These are phyloP conservation scores for Corythoichthys haematopterus DNA, from an alignment of 2,113 vertebrate genomes.

Conservation along the genomic window DNA sequence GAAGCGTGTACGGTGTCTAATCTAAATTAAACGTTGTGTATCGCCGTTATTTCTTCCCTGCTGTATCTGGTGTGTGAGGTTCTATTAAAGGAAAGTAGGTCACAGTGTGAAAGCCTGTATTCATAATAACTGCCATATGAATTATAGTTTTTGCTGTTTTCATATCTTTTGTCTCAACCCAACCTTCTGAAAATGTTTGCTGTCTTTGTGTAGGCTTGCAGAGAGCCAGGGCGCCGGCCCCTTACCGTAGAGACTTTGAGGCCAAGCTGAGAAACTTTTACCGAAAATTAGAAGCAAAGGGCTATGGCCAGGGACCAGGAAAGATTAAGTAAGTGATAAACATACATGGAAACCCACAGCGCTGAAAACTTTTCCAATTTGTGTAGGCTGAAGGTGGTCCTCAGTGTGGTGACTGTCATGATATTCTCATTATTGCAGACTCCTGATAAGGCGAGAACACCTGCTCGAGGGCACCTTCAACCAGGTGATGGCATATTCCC, in stretches of 20 bases:
- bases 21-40: too few species aligned
- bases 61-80: not conserved
- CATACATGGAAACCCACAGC: not conserved
- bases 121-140: slow-evolving; percentile 7
- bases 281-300: slow-evolving; percentile 96
- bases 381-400: too few species aligned
- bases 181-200: not conserved
- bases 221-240: slow-evolving; percentile 92
- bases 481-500: slow-evolving; percentile 96
- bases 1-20: too few species aligned
- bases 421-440: slow-evolving; percentile 59
- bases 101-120: slow-evolving; percentile 29
- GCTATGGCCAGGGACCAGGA: slow-evolving; percentile 94
- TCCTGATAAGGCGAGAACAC: slow-evolving; percentile 90
- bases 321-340: slow-evolving; percentile 90
- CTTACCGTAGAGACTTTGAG: slow-evolving; percentile 96
- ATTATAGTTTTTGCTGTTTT: slow-evolving; percentile 13
- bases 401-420: not conserved
- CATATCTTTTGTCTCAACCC: not conserved
- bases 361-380: too few species aligned
- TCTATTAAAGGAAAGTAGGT: slow-evolving; percentile 37
- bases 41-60: slow-evolving; percentile 1
- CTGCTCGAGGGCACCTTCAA: slow-evolving; percentile 96
- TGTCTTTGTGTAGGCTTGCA: slow-evolving; percentile 76
- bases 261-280: slow-evolving; percentile 98